Base-by-base conservation (phyloP, 1,140 invertebrate genomes). In the Lerema accius region DNA sequence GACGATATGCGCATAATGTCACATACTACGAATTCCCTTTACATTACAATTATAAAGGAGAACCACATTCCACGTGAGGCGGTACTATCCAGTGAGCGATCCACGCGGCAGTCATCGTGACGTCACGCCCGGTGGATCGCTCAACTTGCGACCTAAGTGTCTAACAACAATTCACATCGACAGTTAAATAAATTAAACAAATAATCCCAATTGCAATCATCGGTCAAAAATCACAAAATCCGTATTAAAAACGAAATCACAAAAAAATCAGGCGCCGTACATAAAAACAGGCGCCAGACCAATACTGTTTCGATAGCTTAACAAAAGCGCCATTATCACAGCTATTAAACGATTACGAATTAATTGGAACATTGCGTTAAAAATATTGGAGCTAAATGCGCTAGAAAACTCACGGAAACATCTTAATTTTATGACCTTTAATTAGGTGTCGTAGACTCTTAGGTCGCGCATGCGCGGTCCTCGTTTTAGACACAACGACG, bases 31-130 rank as follows among this genome's bases (percentile, higher is more conserved):
- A 67, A 53, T 59, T 13, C 58, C 65, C 61, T 69, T 71, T 63
- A 72, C 70, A 69, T 65, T 39, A 63, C 80, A 84, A 78, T 78
- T 73, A 76, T 60, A 56, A 73, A 76, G 60, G 59, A 69, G 59
- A 66, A 72, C 73, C 73, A 59, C 53, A 62, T 67, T 76, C 70
- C 74, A 37, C 19, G 13, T 51, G n/a, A 51, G 49, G 49, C 69
- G 62, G 67, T 55, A 49, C 49, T 51, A 51, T 37, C 14, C 11
- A 35, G 9, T 13, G 11, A 51, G 49, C 49, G 49, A 32, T 51
- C n/a, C 35, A 17, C 35, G 35, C 9, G 17, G 5, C 5, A 23
- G 19, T 23, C 5, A 23, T n/a, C n/a, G n/a, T n/a, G n/a, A n/a
- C n/a, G n/a, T n/a, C n/a, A n/a, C n/a, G n/a, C n/a, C n/a, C 19